phyloP scores from a whole-genome alignment of 2,113 vertebrate genomes.

The Onychostoma macrolepis region DNA sequence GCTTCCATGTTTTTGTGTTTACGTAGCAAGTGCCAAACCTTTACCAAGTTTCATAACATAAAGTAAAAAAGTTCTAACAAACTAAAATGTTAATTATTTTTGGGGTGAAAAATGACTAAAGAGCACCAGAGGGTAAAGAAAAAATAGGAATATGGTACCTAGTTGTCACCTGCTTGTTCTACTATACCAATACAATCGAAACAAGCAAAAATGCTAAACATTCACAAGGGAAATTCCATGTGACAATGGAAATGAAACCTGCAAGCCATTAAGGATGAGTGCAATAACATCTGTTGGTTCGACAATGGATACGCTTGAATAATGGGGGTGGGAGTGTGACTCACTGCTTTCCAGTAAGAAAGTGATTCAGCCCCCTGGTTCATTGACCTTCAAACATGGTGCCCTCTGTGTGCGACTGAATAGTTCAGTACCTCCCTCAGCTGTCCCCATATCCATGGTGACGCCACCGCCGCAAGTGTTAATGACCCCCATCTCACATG shows the following conservation, averaged over 20 bases:
- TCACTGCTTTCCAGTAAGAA: slow-evolving; percentile 62
- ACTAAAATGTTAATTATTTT: not conserved
- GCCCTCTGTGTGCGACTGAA: slow-evolving; percentile 34
- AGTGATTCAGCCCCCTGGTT: slow-evolving; percentile 53
- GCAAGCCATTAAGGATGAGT: slow-evolving; percentile 50
- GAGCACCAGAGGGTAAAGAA: not conserved
- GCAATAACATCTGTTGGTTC: slow-evolving; percentile 51
- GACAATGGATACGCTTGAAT: slow-evolving; percentile 47
- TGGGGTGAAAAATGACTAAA: not conserved
- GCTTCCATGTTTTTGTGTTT: not conserved
- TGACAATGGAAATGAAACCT: slow-evolving; percentile 54
- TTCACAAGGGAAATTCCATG: slow-evolving; percentile 54
- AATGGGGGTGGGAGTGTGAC: slow-evolving; percentile 53
- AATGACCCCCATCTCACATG: slow-evolving; percentile 28
- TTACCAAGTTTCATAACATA: not conserved
- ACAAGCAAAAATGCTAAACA: slow-evolving; percentile 51
- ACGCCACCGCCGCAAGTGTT: not conserved
- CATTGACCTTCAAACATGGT: slow-evolving; percentile 54
- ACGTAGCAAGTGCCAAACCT: not conserved
- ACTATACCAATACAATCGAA: not conserved
- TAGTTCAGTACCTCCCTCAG: not conserved
- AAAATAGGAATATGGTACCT: not conserved
- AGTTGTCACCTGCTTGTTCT: not conserved
- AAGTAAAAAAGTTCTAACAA: no score
- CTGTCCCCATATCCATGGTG: slow-evolving; percentile 9